These are phyloP conservation scores for Drepana arcuata DNA, from an alignment of 1,140 invertebrate genomes.

Conservation along the genomic window DNA sequence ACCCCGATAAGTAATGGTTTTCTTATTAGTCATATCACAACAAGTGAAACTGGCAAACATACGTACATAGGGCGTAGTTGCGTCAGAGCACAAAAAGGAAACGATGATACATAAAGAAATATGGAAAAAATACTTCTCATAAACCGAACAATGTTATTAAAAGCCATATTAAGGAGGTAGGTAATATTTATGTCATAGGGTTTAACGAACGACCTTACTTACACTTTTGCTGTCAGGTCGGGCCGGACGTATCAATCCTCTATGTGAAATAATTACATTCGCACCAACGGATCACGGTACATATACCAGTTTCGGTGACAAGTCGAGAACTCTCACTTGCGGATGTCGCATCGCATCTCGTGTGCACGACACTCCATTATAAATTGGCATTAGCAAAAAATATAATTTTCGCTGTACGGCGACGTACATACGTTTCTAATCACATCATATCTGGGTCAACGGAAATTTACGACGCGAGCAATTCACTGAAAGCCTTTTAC, in stretches of 20 bases:
- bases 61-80: too few relatives aligned
- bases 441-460: constrained; percentile 62
- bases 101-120: too few relatives aligned
- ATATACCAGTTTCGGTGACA: constrained; percentile 63
- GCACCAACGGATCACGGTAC: constrained; percentile 31
- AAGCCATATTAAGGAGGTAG: too few relatives aligned
- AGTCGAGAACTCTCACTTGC: constrained; percentile 66
- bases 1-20: too few relatives aligned
- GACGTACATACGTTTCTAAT: constrained; percentile 57
- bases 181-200: constrained; percentile 25
- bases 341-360: constrained; percentile 57
- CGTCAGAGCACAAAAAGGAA: too few relatives aligned
- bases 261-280: constrained; percentile 53
- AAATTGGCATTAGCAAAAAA: constrained; percentile 63
- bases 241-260: constrained; percentile 52
- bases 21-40: too few relatives aligned
- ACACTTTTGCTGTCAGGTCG: constrained; percentile 40
- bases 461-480: constrained; percentile 55
- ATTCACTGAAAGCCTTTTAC: constrained; percentile 64
- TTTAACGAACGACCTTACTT: constrained; percentile 45
- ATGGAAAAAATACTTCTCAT: too few relatives aligned
- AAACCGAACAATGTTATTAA: too few relatives aligned
- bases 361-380: constrained; percentile 47
- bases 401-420: constrained; percentile 55
- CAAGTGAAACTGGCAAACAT: too few relatives aligned